Percentiles rank a stretch among this genome's conserved stretches.
Evolutionary conservation across 2,888 invertebrate genomes (phyloP).

Genomic region (Xiphydria camelus): DNA sequence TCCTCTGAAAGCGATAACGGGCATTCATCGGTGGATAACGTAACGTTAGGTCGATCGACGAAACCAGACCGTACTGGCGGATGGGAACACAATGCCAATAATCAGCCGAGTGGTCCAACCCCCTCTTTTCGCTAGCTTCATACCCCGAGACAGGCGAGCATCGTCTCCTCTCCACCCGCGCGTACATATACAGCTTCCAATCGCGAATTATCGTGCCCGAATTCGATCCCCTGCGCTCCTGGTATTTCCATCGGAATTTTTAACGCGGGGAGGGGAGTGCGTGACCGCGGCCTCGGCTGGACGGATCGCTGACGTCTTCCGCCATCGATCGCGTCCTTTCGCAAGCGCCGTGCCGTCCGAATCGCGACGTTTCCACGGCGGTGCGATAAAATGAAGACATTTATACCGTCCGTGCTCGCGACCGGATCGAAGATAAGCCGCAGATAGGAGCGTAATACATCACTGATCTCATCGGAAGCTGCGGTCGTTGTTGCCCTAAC

Average conservation of each 20-base stretch:
- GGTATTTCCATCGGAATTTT: constrained; percentile 11
- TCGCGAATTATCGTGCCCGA: background rate
- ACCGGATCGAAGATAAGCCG: constrained; percentile 10
- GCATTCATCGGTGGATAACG: no score
- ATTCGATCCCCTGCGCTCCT: constrained; percentile 2
- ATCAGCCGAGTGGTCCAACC: constrained; percentile 48
- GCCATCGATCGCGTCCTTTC: no score
- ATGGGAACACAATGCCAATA: constrained; percentile 51
- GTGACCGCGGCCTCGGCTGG: no score
- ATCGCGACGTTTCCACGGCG: background rate
- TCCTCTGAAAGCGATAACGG: no score
- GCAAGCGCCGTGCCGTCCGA: background rate
- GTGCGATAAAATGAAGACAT: constrained; percentile 1
- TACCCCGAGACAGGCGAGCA: constrained; percentile 29
- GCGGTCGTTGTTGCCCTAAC: constrained; percentile 10
- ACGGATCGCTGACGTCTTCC: no score
- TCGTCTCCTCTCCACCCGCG: background rate
- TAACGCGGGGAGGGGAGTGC: background rate
- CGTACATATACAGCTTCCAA: background rate
- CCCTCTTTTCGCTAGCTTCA: constrained; percentile 42
- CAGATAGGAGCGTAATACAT: constrained; percentile 12
- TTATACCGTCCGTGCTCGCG: background rate
- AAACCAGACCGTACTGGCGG: no score
- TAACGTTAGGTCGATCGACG: no score
- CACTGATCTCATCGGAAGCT: constrained; percentile 15